Conservation (phyloP, 2,113 vertebrate species). For the Zeus faber region DNA sequence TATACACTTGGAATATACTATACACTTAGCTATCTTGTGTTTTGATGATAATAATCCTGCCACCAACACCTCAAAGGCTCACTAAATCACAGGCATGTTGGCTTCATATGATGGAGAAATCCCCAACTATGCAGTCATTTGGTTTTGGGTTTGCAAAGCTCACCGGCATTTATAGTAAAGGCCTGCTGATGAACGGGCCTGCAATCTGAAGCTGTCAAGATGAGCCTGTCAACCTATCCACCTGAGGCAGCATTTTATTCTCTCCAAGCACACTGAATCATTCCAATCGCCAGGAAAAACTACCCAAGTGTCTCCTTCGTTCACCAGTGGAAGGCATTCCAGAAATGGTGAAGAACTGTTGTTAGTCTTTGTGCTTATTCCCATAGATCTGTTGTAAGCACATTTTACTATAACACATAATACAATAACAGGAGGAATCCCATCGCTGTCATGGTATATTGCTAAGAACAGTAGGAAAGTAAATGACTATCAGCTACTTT, state of each 20-base stretch:
- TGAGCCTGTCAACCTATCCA: constrained; percentile 34
- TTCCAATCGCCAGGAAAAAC: constrained; percentile 46
- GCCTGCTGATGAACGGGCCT: constrained; percentile 41
- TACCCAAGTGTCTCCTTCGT: constrained; percentile 32
- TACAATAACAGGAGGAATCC: not conserved
- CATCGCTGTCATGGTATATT: constrained; percentile 10
- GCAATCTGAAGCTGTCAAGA: constrained; percentile 33
- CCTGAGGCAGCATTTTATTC: constrained; percentile 39
- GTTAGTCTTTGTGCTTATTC: constrained; percentile 20
- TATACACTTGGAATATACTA: no score
- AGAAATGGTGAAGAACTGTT: constrained; percentile 25
- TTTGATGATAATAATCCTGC: constrained; percentile 17
- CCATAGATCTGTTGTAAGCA: constrained; percentile 12
- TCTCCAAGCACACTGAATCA: constrained; percentile 48
- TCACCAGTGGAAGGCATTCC: constrained; percentile 27
- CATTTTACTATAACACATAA: constrained; percentile 6
- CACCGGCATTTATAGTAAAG: constrained; percentile 19
- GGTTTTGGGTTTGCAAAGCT: constrained; percentile 20
- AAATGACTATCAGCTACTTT: constrained; percentile 11
- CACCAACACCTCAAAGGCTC: constrained; percentile 18
- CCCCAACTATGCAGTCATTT: constrained; percentile 24
- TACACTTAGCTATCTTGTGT: no score
- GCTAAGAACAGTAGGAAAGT: not conserved
- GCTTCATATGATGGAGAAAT: constrained; percentile 34
- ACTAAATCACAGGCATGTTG: constrained; percentile 24